phyloP scores from a whole-genome alignment of 1,140 invertebrate genomes.

The Drosophila guanche region DNA sequence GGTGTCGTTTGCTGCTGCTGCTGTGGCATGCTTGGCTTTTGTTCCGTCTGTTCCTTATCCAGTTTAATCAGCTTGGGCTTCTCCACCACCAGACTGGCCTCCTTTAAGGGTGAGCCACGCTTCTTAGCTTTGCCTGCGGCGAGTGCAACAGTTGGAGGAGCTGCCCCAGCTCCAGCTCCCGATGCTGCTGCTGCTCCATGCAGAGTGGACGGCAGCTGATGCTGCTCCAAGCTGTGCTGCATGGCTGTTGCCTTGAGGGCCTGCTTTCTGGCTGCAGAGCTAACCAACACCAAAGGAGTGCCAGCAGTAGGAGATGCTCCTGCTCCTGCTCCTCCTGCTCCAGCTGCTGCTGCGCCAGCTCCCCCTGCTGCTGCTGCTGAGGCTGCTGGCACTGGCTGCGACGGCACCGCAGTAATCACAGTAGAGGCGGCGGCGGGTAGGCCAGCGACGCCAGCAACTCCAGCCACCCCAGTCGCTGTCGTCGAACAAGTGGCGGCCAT shows the following conservation, averaged over 20 bases:
- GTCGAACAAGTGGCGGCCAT: conserved; percentile 40
- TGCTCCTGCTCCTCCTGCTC: background rate
- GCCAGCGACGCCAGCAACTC: background rate
- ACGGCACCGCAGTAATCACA: background rate
- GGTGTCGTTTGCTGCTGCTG: conserved; percentile 19
- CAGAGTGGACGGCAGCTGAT: conserved; percentile 28
- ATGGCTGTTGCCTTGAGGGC: conserved; percentile 44
- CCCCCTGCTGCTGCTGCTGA: background rate
- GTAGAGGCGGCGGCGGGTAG: background rate
- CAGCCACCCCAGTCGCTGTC: background rate
- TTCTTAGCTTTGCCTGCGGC: conserved; percentile 57
- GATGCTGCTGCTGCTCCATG: conserved; percentile 1
- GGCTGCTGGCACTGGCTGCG: background rate
- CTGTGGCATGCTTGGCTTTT: background rate
- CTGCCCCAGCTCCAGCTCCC: background rate
- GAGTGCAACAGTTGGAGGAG: background rate
- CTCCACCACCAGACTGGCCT: conserved; percentile 46
- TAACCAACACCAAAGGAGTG: conserved; percentile 12
- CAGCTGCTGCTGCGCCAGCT: background rate
- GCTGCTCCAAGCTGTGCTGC: conserved; percentile 50
- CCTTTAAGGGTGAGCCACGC: conserved; percentile 78
- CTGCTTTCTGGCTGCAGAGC: conserved; percentile 45
- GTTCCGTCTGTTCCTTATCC: conserved; percentile 33
- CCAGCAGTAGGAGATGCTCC: background rate
- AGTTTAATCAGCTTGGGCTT: conserved; percentile 50